Conservation (phyloP, 2,113 vertebrate genomes). For the Percina caprodes region DNA sequence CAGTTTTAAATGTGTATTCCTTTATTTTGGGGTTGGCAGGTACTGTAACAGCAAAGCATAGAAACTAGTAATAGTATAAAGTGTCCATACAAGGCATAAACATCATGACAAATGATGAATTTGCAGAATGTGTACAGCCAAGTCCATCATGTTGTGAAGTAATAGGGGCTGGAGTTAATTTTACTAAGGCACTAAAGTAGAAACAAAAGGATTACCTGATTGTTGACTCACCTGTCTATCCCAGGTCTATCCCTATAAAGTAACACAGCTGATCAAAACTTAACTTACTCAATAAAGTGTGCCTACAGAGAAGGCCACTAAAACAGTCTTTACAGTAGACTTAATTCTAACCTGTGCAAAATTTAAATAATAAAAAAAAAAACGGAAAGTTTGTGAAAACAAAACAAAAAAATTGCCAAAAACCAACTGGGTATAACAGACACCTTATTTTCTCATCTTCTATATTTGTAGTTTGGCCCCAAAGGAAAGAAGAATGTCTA, state of each 20-base stretch:
- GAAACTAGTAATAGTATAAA: background rate
- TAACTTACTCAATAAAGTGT: background rate
- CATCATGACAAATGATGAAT: background rate
- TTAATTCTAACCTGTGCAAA: slow-evolving; percentile 19
- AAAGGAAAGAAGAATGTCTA: no score
- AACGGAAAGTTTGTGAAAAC: background rate
- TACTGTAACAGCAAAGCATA: background rate
- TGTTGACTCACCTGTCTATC: background rate
- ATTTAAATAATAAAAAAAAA: background rate
- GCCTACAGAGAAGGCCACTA: background rate
- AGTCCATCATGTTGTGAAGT: background rate
- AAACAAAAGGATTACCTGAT: background rate
- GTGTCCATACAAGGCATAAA: background rate
- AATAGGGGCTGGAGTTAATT: background rate
- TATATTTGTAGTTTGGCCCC: no score
- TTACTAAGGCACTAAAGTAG: background rate
- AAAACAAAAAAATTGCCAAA: background rate
- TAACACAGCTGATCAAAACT: background rate
- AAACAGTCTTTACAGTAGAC: background rate
- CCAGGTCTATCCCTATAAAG: background rate
- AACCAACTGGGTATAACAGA: no score
- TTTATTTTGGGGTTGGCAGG: background rate
- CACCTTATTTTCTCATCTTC: no score
- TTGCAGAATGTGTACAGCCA: background rate
- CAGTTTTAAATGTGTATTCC: background rate